Evolutionary conservation across 1,140 invertebrate genomes (phyloP).

Genomic region (Macrobrachium rosenbergii): DNA sequence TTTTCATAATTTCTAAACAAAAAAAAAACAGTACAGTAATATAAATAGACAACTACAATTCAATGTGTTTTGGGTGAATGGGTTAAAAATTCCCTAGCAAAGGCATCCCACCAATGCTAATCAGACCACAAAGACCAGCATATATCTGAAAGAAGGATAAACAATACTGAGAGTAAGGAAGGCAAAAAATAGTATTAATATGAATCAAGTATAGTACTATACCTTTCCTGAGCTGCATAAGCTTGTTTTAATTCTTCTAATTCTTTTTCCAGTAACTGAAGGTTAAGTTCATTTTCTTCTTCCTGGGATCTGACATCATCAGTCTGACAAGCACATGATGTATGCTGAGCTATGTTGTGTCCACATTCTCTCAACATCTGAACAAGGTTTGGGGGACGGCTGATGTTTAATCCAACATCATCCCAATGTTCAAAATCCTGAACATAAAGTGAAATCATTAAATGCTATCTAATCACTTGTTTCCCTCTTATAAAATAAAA

Average conservation of each 20-base stretch:
- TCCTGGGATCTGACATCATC: neutral
- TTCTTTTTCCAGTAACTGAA: conserved; percentile 21
- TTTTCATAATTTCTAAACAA: too few species aligned
- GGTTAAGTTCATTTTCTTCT: neutral
- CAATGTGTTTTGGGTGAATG: too few species aligned
- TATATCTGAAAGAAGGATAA: neutral
- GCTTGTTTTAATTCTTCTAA: neutral
- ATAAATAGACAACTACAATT: too few species aligned
- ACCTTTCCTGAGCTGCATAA: too few species aligned
- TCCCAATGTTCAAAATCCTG: conserved; percentile 95
- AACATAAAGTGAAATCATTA: conserved; percentile 56
- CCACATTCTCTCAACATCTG: conserved; percentile 82
- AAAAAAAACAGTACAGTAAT: too few species aligned
- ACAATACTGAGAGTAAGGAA: neutral
- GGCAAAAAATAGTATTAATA: too few species aligned
- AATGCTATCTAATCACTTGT: too few species aligned
- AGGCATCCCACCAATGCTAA: too few species aligned
- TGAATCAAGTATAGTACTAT: too few species aligned
- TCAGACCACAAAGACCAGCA: too few species aligned
- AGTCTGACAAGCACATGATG: conserved; percentile 24
- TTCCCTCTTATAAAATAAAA: too few species aligned
- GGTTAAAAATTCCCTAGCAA: too few species aligned
- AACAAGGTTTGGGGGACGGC: conserved; percentile 83
- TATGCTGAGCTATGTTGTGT: conserved; percentile 69
- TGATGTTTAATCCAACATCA: conserved; percentile 89